Conservation (phyloP, 2,113 vertebrate species). For the Delphinus delphis region DNA sequence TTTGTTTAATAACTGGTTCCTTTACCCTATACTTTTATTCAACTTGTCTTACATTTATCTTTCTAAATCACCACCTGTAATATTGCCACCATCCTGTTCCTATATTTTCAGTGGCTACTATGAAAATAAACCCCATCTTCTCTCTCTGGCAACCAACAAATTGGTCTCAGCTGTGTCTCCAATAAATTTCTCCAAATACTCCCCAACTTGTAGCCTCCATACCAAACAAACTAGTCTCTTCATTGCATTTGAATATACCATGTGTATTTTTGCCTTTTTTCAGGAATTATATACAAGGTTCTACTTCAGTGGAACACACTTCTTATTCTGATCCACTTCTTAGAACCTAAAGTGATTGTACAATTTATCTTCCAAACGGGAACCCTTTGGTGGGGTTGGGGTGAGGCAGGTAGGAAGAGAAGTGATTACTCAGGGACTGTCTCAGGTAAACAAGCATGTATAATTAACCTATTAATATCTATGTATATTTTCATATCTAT, state of each 20-base stretch:
- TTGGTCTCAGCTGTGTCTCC: neutral
- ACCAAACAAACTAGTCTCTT: neutral
- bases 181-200: neutral
- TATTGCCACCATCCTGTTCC: neutral
- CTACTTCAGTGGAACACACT: neutral
- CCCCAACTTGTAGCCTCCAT: neutral
- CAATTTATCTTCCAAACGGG: neutral
- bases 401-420: neutral
- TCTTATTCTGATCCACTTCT: neutral
- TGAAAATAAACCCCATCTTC: neutral
- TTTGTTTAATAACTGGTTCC: neutral
- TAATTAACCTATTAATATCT: neutral
- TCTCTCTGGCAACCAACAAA: neutral
- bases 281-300: neutral
- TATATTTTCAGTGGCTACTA: neutral
- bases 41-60: neutral
- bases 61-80: neutral
- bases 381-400: no score
- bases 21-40: neutral
- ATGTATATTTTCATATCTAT: neutral
- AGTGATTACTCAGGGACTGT: neutral
- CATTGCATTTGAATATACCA: neutral
- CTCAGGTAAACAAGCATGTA: neutral
- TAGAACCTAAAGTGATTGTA: neutral
- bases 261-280: neutral